Evolutionary conservation across 2,113 vertebrate species (phyloP), one percentile per base, ranked within the genome.

Genomic region (Oncorhynchus keta): DNA sequence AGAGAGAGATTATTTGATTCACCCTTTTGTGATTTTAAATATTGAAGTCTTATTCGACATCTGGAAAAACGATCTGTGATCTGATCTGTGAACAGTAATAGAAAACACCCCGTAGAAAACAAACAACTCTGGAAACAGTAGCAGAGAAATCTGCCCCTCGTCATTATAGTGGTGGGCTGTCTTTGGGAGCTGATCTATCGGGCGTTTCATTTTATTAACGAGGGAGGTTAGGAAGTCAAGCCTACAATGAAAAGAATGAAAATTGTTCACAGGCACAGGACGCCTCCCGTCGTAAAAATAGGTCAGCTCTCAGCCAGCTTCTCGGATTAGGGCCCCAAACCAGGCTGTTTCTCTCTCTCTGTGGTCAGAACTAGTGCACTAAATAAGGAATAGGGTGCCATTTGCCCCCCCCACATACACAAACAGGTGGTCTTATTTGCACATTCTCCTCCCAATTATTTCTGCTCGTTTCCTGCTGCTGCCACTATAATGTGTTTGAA

Each of bases 351-450:
- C 39, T 39, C 9, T 39, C 39, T 16, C 57, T 45, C 8, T 45
- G 8, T 45, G 39, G 8, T 45, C 39, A 45, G 9, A 45, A 45
- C 7, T 9, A 45, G 39, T 11, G 8, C 39, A 45, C 39, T 45
- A 45, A 45, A 45, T 45, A 45, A 9, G 39, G 39, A 45, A 45
- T 45, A 45, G 39, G 5, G 32, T 35, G 32, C 32, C 5, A 32
- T 32, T 32, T 32, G 5, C 32, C 32, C 32, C 30, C 4, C 5
- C 30, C 32, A 32, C 30, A 30, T 4, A 30, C 30, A 30, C 30
- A 30, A 35, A 35, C 32, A 6, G 39, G 8, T 45, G 39, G 73
- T 85, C 88, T 85, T 49, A 80, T 86, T 88, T 86, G 75, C 14
- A 72, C 61, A 64, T 73, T 83, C 84, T 68, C 67, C 6, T 61